phyloP scores from a whole-genome alignment of 2,888 invertebrate species.

The Mellilla xanthometata region DNA sequence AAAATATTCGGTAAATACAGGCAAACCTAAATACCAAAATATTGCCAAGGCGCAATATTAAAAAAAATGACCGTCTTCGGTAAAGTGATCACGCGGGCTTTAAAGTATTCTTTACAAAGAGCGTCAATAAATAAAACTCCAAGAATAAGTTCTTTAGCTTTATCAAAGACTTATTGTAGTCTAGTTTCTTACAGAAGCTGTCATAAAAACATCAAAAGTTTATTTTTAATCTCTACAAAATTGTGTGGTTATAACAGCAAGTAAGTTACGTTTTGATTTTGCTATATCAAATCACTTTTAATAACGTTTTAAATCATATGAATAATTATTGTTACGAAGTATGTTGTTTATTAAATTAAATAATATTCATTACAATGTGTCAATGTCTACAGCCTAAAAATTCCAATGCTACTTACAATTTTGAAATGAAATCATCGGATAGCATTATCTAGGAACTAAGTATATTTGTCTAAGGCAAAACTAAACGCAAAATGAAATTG shows the following conservation, averaged over 20 bases:
- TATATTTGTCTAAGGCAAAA: background rate
- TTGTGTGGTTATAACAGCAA: background rate
- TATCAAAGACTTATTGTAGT: constrained; percentile 8
- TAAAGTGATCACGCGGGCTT: constrained; percentile 50
- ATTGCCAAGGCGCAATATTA: too few relatives aligned
- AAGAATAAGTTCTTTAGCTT: constrained; percentile 32
- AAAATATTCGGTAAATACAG: too few relatives aligned
- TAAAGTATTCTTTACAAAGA: constrained; percentile 44
- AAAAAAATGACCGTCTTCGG: constrained; percentile 48
- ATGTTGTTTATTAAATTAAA: too few relatives aligned
- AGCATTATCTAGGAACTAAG: too few relatives aligned
- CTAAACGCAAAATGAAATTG: background rate
- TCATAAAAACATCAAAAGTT: background rate
- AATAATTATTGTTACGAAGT: too few relatives aligned
- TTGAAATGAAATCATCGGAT: too few relatives aligned
- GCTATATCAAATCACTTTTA: background rate
- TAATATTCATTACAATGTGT: too few relatives aligned
- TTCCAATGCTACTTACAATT: too few relatives aligned
- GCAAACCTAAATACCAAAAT: too few relatives aligned
- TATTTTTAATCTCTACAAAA: background rate
- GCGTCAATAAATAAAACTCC: constrained; percentile 29
- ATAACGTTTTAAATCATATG: too few relatives aligned
- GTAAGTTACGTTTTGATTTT: constrained; percentile 6
- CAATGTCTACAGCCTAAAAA: too few relatives aligned
- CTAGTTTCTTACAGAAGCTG: background rate